Evolutionary conservation across 2,113 vertebrate genomes (phyloP).

Genomic region (Corythoichthys intestinalis): DNA sequence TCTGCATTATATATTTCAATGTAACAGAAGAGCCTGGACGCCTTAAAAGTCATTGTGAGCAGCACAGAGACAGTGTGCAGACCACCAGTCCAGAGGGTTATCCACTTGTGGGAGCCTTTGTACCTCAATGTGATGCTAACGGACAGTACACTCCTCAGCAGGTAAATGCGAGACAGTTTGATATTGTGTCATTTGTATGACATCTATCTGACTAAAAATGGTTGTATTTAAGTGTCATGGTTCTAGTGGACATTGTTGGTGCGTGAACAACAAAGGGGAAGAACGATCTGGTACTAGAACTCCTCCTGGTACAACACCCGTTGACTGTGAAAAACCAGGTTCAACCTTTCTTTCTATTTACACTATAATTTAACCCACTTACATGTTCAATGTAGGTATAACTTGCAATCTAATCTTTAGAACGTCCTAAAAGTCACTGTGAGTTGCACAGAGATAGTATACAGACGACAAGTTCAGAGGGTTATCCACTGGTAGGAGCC

Average conservation of each 20-base stretch:
- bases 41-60: conserved; percentile 63
- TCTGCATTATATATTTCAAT: background rate
- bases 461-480: conserved; percentile 21
- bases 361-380: conserved; percentile 13
- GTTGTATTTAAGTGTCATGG: conserved; percentile 62
- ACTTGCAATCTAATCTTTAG: conserved; percentile 3
- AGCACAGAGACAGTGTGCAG: conserved; percentile 46
- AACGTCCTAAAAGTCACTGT: conserved; percentile 56
- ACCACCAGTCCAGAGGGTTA: conserved; percentile 21
- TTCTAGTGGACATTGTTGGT: conserved; percentile 77
- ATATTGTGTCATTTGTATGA: background rate
- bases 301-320: conserved; percentile 35
- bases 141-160: conserved; percentile 73
- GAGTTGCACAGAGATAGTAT: conserved; percentile 56
- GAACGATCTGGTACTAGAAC: conserved; percentile 73
- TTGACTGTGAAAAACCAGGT: conserved; percentile 67
- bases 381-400: background rate
- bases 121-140: conserved; percentile 75
- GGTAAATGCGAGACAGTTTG: conserved; percentile 15
- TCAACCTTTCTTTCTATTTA: background rate
- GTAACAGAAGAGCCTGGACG: conserved; percentile 21
- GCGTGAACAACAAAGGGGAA: conserved; percentile 66
- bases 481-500: conserved; percentile 21
- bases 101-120: conserved; percentile 37
- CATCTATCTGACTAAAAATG: background rate